Evolutionary conservation across 37 sponge, comb jelly and placozoan genomes (phyloP).

Genomic region (Ephydatia muelleri): DNA sequence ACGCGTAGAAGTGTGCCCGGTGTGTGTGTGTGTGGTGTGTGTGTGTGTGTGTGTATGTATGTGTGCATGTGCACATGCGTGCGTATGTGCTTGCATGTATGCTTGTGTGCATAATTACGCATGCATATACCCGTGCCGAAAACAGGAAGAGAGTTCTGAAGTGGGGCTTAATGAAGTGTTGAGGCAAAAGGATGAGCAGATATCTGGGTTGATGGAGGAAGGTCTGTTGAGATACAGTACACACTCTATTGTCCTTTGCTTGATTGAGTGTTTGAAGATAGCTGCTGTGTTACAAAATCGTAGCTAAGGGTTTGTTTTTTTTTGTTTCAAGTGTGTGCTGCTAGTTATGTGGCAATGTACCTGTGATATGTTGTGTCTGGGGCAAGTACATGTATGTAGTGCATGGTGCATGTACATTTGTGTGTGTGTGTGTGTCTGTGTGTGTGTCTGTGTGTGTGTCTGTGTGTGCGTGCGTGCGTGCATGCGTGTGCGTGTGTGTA

Average conservation of each 20-base stretch:
- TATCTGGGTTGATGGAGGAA: constrained; percentile 81
- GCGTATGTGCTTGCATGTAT: not conserved
- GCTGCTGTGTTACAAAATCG: too few relatives aligned
- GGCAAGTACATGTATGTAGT: not conserved
- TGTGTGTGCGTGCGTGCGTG: not conserved
- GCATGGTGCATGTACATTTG: too few relatives aligned
- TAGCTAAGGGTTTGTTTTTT: too few relatives aligned
- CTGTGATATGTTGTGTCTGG: too few relatives aligned
- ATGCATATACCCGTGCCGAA: too few relatives aligned
- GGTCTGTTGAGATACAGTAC: constrained; percentile 23
- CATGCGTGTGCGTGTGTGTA: not conserved
- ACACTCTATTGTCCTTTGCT: not conserved
- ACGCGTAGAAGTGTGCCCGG: constrained; percentile 32
- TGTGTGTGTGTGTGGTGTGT: constrained; percentile 3
- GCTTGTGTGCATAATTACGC: not conserved
- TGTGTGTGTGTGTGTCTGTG: constrained; percentile 22
- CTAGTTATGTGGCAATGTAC: too few relatives aligned
- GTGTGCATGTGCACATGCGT: constrained; percentile 3
- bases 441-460: constrained; percentile 22
- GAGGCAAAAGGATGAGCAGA: constrained; percentile 73
- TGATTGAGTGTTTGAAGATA: too few relatives aligned
- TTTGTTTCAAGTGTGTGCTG: too few relatives aligned
- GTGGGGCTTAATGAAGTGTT: constrained; percentile 31
- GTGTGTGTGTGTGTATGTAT: constrained; percentile 20
- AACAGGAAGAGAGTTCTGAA: not conserved